phyloP scores from a whole-genome alignment of 2,888 invertebrate species.

The Caenorhabditis afra region DNA sequence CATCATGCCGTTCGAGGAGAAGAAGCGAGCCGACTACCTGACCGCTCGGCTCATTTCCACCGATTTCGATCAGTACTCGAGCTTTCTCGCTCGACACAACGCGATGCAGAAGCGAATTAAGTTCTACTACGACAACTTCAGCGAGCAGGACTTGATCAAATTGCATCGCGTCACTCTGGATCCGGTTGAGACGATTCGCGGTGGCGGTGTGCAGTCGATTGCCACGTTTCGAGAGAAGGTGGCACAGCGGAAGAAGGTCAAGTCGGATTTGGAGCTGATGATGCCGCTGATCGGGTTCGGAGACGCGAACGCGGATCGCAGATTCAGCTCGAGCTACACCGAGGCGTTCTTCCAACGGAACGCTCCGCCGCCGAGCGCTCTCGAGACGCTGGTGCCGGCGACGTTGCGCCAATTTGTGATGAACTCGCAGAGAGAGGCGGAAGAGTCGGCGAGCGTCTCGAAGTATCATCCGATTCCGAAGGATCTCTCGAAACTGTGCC shows the following conservation, averaged over 20 bases:
- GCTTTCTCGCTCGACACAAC: background rate
- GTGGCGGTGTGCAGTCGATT: constrained; percentile 16
- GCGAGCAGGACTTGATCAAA: constrained; percentile 15
- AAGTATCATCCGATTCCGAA: constrained; percentile 6
- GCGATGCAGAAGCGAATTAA: background rate
- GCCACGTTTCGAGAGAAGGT: background rate
- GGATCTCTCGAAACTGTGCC: constrained; percentile 16
- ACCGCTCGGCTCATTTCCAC: constrained; percentile 2
- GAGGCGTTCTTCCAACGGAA: constrained; percentile 34
- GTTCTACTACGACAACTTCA: background rate
- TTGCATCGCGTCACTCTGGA: constrained; percentile 26
- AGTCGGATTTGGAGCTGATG: constrained; percentile 22
- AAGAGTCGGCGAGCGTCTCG: constrained; percentile 6
- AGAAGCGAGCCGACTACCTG: background rate
- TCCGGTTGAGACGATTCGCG: constrained; percentile 28
- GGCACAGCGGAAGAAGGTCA: constrained; percentile 17
- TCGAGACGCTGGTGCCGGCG: background rate
- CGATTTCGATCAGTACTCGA: background rate
- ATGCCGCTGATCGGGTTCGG: constrained; percentile 22
- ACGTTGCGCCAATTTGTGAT: constrained; percentile 24
- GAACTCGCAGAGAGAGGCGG: constrained; percentile 30
- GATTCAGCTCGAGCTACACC: background rate
- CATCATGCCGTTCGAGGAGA: constrained; percentile 15
- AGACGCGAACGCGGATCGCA: constrained; percentile 7
- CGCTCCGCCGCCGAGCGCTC: constrained; percentile 32